Conservation (phyloP, 2,113 vertebrate genomes). For the Dromiciops gliroides region DNA sequence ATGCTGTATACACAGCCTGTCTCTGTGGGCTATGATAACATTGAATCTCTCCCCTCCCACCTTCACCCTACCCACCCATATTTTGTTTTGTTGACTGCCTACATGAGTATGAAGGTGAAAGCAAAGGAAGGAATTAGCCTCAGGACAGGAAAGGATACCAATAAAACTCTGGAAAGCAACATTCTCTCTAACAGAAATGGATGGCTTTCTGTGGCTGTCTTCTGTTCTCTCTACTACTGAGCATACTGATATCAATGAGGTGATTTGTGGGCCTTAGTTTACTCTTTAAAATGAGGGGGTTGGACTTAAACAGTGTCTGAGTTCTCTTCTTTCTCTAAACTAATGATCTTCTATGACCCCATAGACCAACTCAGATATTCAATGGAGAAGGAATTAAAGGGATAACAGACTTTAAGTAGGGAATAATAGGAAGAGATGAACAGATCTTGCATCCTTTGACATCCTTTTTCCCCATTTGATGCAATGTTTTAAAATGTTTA, state of each 20-base stretch:
- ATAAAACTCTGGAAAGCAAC: neutral
- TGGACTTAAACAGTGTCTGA: neutral
- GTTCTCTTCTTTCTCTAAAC: neutral
- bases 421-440: neutral
- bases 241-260: neutral
- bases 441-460: neutral
- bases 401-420: neutral
- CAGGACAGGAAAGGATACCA: neutral
- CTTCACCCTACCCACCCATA: neutral
- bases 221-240: neutral
- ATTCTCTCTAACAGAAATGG: neutral
- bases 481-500: neutral
- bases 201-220: neutral
- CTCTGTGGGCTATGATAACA: conserved; percentile 65
- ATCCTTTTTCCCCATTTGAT: neutral
- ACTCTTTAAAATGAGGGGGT: neutral
- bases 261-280: neutral
- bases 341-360: neutral
- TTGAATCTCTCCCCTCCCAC: neutral
- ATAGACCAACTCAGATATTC: neutral
- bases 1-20: conserved; percentile 74
- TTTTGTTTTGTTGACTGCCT: neutral
- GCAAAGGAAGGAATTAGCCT: neutral
- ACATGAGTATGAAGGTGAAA: neutral
- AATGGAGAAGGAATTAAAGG: neutral